Base-by-base conservation (phyloP, 2,888 invertebrate species). In the Coleophora flavipennella region DNA sequence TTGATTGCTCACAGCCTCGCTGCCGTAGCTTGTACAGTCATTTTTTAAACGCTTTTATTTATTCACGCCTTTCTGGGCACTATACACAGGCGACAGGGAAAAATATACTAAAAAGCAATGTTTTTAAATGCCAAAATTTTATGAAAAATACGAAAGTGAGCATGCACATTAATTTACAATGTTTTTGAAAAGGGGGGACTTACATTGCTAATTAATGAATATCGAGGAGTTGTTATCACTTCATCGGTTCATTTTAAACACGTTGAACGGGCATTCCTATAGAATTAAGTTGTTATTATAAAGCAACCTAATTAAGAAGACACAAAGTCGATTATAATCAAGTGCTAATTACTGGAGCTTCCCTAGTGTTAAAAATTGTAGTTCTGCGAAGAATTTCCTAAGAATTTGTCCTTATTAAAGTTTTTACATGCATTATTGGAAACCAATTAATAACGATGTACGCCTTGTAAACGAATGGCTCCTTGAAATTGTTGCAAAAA, bases 401-500 rank as follows among this genome's bases (percentile, higher is more conserved):
- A 36, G 50, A 48, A 50, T 51, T 46, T 44, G 43, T 46, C 35
- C 45, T 41, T 40, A 43, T 46, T 46, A 41, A 39, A 45, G 44
- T 47, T 50, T 47, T 49, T 40, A 40, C 39, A 41, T 13, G 25
- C 34, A 39, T 38, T 47, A 49, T 48, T 35, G 45, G 39, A 41
- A 50, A 47, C 44, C 48, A 46, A 54, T 53, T 50, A 52, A 48
- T 43, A 41, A 41, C 32, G 31, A 31, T 41, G 41, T 43, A 45
- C 44, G 42, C 42, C 44, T 48, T n/a, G 44, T 48, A 51, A 51
- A n/a, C 20, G 20, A 20, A 20, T 20, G 20, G 20, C 6, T 20
- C 3, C 6, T 20, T 20, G 44, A 47, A 51, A 51, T 48, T 47
- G 49, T 49, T 44, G 49, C 42, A 52, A 52, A 52, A 53, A 55